phyloP scores from a whole-genome alignment of 2,113 vertebrate genomes.

The Ranitomeya variabilis region DNA sequence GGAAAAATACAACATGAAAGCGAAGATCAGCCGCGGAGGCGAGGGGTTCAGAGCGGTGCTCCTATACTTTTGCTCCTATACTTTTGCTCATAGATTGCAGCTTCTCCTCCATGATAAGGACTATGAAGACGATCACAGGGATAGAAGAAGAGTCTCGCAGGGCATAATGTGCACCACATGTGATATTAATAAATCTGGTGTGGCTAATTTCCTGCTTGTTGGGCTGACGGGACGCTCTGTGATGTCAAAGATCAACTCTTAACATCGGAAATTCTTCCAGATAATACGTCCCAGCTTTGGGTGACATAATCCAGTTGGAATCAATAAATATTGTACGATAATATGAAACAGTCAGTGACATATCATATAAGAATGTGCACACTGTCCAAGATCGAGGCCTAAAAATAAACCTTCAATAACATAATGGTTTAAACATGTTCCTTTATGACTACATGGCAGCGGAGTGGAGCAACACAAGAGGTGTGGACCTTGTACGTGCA shows the following conservation, averaged over 20 bases:
- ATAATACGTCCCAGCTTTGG: constrained; percentile 49
- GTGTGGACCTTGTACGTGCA: constrained; percentile 7
- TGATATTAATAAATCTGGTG: constrained; percentile 50
- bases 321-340: constrained; percentile 52
- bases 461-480: background rate
- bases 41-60: no score
- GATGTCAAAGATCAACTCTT: constrained; percentile 57
- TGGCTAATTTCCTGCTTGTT: constrained; percentile 52
- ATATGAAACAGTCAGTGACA: constrained; percentile 49
- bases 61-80: no score
- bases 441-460: constrained; percentile 30
- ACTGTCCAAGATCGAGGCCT: constrained; percentile 36
- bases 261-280: constrained; percentile 55
- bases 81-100: background rate
- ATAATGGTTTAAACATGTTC: constrained; percentile 32
- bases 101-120: background rate
- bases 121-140: background rate
- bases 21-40: no score
- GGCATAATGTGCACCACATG: constrained; percentile 33
- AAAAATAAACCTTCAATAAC: constrained; percentile 52
- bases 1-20: no score
- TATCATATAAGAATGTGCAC: constrained; percentile 41
- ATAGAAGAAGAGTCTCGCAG: background rate
- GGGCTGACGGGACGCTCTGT: constrained; percentile 43
- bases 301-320: constrained; percentile 58